These are phyloP conservation scores for Acipenser oxyrinchus DNA, from an alignment of 2,797 vertebrate genomes.

Conservation along the genomic window DNA sequence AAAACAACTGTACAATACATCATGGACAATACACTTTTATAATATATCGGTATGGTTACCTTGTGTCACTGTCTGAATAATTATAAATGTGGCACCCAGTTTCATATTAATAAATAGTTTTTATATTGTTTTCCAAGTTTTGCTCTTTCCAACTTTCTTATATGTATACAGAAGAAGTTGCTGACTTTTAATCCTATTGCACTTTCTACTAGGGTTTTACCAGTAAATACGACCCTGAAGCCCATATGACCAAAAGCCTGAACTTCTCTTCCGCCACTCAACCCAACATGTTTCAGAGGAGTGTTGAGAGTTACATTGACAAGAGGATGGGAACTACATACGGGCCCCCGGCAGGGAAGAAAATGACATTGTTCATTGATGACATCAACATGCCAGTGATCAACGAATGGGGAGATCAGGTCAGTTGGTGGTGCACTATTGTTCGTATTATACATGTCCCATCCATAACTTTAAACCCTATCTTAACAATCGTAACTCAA, in stretches of 20 bases:
- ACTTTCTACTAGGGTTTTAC: slow-evolving; percentile 57
- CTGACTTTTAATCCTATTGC: slow-evolving; percentile 3
- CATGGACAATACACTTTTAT: too few species aligned
- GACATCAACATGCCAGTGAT: slow-evolving; percentile 82
- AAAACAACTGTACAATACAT: too few species aligned
- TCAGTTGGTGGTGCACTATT: slow-evolving; percentile 26
- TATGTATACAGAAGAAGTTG: not conserved
- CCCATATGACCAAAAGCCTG: slow-evolving; percentile 60
- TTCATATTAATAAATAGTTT: not conserved
- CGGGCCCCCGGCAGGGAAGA: slow-evolving; percentile 67
- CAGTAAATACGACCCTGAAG: slow-evolving; percentile 60
- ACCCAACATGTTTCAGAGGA: slow-evolving; percentile 64
- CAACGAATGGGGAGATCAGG: slow-evolving; percentile 83
- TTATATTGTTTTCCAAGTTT: not conserved
- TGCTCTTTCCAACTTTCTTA: not conserved
- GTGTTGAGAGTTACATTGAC: slow-evolving; percentile 71
- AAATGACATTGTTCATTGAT: slow-evolving; percentile 74
- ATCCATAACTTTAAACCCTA: too few species aligned
- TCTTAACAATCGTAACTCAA: too few species aligned
- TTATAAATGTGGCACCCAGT: not conserved
- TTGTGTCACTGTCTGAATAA: too few species aligned
- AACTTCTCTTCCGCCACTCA: slow-evolving; percentile 76
- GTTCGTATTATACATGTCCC: not conserved
- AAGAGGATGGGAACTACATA: slow-evolving; percentile 75
- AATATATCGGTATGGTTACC: too few species aligned